A percentile compares a stretch with the other conserved stretches of the same genome.
These are phyloP conservation scores for Hofmannophila pseudospretella DNA, from an alignment of 2,888 invertebrate species.

Conservation along the genomic window DNA sequence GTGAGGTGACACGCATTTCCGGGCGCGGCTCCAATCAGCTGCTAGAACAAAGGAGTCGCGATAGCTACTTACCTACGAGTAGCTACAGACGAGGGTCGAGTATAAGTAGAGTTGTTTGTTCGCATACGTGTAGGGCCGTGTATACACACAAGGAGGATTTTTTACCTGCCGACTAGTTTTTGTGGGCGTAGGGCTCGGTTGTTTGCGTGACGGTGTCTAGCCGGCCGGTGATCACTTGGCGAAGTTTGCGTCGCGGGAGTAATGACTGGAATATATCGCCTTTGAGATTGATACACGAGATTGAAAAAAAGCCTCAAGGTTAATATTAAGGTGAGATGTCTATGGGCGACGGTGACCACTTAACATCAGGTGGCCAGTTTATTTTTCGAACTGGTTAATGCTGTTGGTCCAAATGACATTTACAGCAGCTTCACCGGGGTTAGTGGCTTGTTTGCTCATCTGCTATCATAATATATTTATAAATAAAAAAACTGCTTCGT, in stretches of 20 bases:
- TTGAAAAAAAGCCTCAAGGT: too few relatives aligned
- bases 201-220: constrained; percentile 62
- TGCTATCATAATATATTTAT: too few relatives aligned
- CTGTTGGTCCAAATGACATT: too few relatives aligned
- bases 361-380: too few relatives aligned
- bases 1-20: constrained; percentile 78
- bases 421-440: too few relatives aligned
- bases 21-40: constrained; percentile 78
- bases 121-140: constrained; percentile 45
- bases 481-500: too few relatives aligned
- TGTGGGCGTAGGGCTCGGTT: constrained; percentile 47
- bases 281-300: constrained; percentile 49
- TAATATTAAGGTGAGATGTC: too few relatives aligned
- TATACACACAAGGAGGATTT: constrained; percentile 48
- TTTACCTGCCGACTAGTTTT: constrained; percentile 61
- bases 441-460: too few relatives aligned
- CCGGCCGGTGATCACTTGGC: constrained; percentile 50
- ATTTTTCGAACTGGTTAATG: too few relatives aligned
- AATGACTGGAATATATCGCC: constrained; percentile 57
- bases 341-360: too few relatives aligned
- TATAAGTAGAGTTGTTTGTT: constrained; percentile 50
- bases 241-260: constrained; percentile 54
- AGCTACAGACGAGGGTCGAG: constrained; percentile 62
- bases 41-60: constrained; percentile 77
- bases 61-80: constrained; percentile 75